A percentile compares a stretch with the other conserved stretches of the same genome.
Conservation (phyloP, 2,113 vertebrate genomes). For the Ophthalmolycus amberensis region DNA sequence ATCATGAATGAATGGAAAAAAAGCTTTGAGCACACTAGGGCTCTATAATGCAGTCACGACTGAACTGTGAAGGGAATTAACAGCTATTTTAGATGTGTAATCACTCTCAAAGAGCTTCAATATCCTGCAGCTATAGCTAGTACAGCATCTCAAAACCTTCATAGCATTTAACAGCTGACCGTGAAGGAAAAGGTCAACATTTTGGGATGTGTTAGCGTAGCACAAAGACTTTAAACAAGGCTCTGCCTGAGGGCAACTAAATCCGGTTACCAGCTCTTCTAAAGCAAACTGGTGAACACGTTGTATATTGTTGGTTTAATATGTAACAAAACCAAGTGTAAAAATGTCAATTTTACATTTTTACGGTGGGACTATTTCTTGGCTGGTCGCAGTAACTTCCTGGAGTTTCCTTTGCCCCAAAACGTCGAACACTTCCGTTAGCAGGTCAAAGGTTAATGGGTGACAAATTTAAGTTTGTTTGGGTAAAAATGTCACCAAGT, state of each 20-base stretch:
- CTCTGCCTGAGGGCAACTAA: no score
- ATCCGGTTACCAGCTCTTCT: no score
- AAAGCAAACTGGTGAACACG: no score
- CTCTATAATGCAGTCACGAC: background rate
- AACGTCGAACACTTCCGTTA: background rate
- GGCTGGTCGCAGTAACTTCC: background rate
- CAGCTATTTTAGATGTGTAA: background rate
- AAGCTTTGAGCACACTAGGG: background rate
- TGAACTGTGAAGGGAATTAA: background rate
- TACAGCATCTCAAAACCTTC: background rate
- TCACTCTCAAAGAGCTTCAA: background rate
- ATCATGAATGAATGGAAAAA: constrained; percentile 2
- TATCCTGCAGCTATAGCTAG: background rate
- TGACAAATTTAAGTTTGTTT: constrained; percentile 1
- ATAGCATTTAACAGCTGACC: background rate
- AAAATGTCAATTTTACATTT: background rate
- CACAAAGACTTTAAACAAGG: no score
- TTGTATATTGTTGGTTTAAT: background rate
- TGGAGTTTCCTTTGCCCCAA: background rate
- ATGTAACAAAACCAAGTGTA: background rate
- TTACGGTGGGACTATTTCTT: background rate
- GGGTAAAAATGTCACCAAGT: background rate
- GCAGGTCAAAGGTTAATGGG: constrained; percentile 28
- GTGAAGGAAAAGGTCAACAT: no score
- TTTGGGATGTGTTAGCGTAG: no score